Evolutionary conservation across 2,888 invertebrate genomes (phyloP).

Genomic region (Onchidella celtica): DNA sequence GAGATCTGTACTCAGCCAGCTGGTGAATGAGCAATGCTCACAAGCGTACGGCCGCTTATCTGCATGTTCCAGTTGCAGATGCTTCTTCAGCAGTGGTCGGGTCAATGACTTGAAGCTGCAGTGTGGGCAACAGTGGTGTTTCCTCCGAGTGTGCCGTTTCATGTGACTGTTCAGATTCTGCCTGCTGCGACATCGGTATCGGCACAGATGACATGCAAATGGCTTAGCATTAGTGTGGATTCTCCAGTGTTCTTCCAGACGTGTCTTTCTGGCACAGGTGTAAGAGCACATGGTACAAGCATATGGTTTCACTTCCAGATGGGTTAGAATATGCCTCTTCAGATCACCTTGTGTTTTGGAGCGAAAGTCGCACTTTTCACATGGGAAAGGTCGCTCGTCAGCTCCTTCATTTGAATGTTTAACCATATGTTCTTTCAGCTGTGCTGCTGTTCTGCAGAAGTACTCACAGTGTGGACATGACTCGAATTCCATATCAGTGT

Average conservation of each 20-base stretch:
- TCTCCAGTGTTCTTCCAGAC: conserved; percentile 14
- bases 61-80: conserved; percentile 6
- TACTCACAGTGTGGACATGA: conserved; percentile 19
- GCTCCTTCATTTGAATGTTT: conserved; percentile 6
- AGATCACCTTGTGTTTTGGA: conserved; percentile 20
- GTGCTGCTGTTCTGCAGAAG: neutral
- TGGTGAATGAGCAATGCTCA: conserved; percentile 13
- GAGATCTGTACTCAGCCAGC: conserved; percentile 13
- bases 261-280: conserved; percentile 4
- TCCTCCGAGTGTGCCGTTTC: conserved; percentile 2
- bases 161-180: conserved; percentile 12
- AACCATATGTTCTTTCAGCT: conserved; percentile 22
- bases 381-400: conserved; percentile 7
- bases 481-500: conserved; percentile 10
- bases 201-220: neutral
- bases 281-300: conserved; percentile 13
- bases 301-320: neutral
- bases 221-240: conserved; percentile 18
- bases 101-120: conserved; percentile 3
- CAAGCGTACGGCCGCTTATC: conserved; percentile 22
- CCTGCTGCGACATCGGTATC: conserved; percentile 1
- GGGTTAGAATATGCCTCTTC: conserved; percentile 7
- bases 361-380: conserved; percentile 1
- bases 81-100: conserved; percentile 6
- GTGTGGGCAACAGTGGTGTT: neutral